Base-by-base conservation (phyloP, 30 jellyfish, hydroid and myxozoan species). In the Aurelia aurita region DNA sequence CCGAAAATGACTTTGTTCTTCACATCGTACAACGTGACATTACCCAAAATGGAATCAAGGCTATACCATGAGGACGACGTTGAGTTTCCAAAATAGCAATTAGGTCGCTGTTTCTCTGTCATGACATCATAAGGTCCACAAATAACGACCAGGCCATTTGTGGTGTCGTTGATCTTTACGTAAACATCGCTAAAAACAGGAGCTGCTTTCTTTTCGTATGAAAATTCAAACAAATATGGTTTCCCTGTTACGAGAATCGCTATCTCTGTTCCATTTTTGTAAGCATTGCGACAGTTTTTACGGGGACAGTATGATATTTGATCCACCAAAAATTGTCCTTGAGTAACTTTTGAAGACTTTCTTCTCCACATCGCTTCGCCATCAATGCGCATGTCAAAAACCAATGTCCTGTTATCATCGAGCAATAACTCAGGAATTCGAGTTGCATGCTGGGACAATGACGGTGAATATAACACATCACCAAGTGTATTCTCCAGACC, bases 231-330 rank as follows among this genome's bases (percentile, higher is more conserved):
- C 20, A 18, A 6, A 68, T 64, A 46, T 12, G 28, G 35, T 69
- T 81, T 57, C 20, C 7, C 43, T 46, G 69, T 81, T 32, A 46
- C 32, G 16, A 65, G 43, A 23, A 55, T 47, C 18, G 61, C 45
- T 1, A 51, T 44, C 19, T 67, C 69, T 12, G 58, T 26, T 26
- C 32, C 74, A 49, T 54, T 67, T 31, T 55, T 59, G 23, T 49
- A 44, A 31, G 74, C 77, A 19, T 67, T 68, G 18, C 25, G 29
- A 62, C 91, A 81, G 13, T 64, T 12, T n/a, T 32, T 23, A 32
- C 78, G 72, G 47, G 14, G 21, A 77, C 91, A 81, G 53, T 67
- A 81, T 51, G 85, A 74, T 29, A 74, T 67, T 14, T 43, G 69
- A 46, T 81, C 91, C 23, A 81, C 58, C n/a, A 81, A 58, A 25